Conservation (phyloP, 2,888 invertebrate species). For the Seira sanloemensis region DNA sequence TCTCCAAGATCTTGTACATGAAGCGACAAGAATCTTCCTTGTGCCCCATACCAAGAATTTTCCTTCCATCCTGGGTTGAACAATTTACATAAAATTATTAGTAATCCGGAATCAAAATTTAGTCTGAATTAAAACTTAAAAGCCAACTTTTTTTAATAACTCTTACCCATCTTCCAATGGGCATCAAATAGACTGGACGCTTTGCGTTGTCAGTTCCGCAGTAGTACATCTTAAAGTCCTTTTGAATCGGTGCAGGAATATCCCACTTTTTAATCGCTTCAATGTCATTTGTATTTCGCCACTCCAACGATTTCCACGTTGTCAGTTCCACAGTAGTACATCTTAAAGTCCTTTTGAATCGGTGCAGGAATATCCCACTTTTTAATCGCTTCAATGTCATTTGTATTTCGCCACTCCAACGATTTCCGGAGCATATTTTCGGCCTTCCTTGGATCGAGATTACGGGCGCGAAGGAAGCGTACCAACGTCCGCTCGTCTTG, state of each 20-base stretch:
- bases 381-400: conserved; percentile 58
- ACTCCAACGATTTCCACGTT: neutral
- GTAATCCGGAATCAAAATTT: too few relatives aligned
- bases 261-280: neutral
- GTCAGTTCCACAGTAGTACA: conserved; percentile 59
- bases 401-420: conserved; percentile 59
- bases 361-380: conserved; percentile 58
- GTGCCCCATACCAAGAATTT: conserved; percentile 55
- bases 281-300: neutral
- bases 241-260: neutral
- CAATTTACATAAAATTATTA: too few relatives aligned
- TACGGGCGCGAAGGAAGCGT: conserved; percentile 57
- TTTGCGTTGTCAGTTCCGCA: too few relatives aligned
- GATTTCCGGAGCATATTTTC: conserved; percentile 63
- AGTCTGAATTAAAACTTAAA: too few relatives aligned
- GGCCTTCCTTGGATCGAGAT: conserved; percentile 53
- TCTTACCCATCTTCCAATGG: conserved; percentile 62
- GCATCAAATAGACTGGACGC: conserved; percentile 53
- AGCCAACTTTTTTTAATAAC: too few relatives aligned
- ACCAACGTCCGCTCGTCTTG: conserved; percentile 30
- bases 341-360: conserved; percentile 53
- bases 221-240: too few relatives aligned
- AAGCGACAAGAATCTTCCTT: conserved; percentile 57
- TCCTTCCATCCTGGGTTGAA: conserved; percentile 64
- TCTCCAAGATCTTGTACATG: conserved; percentile 62